These are phyloP conservation scores for Dreissena polymorpha DNA, from an alignment of 1,140 invertebrate species.

Conservation along the genomic window DNA sequence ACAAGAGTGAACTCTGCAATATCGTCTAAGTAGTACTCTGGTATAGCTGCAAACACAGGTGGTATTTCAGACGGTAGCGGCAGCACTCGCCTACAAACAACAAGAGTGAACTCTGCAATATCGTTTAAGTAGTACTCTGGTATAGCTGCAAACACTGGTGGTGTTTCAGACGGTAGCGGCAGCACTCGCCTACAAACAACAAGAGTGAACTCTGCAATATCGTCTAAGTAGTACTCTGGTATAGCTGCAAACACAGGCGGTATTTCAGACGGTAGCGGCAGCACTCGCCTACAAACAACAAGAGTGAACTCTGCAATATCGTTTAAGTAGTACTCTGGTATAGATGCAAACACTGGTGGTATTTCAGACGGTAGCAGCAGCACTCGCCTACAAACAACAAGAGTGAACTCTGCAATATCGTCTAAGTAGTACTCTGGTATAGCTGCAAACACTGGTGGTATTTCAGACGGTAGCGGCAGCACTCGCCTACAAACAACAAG, in stretches of 20 bases:
- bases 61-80: slow-evolving; percentile 84
- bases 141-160: slow-evolving; percentile 89
- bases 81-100: slow-evolving; percentile 82
- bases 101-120: slow-evolving; percentile 96
- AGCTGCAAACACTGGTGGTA: slow-evolving; percentile 88
- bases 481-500: slow-evolving; percentile 82
- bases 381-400: no score
- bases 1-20: slow-evolving; percentile 97
- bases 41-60: slow-evolving; percentile 89
- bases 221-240: slow-evolving; percentile 98
- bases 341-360: slow-evolving; percentile 88
- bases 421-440: slow-evolving; percentile 98
- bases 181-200: slow-evolving; percentile 84
- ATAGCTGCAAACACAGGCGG: slow-evolving; percentile 89
- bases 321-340: slow-evolving; percentile 98
- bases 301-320: slow-evolving; percentile 98
- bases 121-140: slow-evolving; percentile 99
- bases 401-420: slow-evolving; percentile 97
- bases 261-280: slow-evolving; percentile 83
- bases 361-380: slow-evolving; percentile 83
- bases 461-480: slow-evolving; percentile 83
- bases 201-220: slow-evolving; percentile 96
- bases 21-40: slow-evolving; percentile 98
- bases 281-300: slow-evolving; percentile 83
- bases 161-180: slow-evolving; percentile 83